These are phyloP conservation scores for Amblyopsis hoosieri DNA, from an alignment of 2,797 vertebrate species.

Conservation along the genomic window DNA sequence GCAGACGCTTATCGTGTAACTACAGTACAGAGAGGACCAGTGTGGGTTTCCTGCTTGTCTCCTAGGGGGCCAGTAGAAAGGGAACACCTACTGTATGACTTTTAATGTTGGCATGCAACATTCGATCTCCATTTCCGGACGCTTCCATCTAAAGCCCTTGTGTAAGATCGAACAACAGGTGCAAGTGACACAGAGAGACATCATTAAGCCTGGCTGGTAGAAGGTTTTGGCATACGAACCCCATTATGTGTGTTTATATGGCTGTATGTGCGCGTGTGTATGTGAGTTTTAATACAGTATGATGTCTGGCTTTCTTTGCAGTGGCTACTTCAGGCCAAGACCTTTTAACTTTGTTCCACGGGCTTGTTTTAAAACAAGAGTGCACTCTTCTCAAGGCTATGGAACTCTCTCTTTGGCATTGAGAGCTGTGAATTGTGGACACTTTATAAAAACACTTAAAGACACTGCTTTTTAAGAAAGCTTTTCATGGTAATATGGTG, in stretches of 20 bases:
- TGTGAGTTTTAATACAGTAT: slow-evolving; percentile 35
- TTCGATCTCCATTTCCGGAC: slow-evolving; percentile 56
- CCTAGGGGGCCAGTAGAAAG: slow-evolving; percentile 8
- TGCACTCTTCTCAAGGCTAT: too few relatives aligned
- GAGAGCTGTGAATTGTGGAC: too few relatives aligned
- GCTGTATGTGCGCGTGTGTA: slow-evolving; percentile 6
- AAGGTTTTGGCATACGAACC: slow-evolving; percentile 32
- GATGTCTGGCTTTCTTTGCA: background rate
- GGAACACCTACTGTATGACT: slow-evolving; percentile 24
- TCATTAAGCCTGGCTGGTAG: slow-evolving; percentile 39
- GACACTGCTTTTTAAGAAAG: too few relatives aligned
- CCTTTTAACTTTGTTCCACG: too few relatives aligned
- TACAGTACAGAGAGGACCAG: background rate
- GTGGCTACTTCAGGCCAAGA: too few relatives aligned
- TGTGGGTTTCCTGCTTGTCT: slow-evolving; percentile 12
- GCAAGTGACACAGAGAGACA: slow-evolving; percentile 51
- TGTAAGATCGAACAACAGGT: slow-evolving; percentile 69
- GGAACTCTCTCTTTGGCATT: too few relatives aligned
- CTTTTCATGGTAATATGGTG: too few relatives aligned
- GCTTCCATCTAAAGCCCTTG: slow-evolving; percentile 42
- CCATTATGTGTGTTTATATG: slow-evolving; percentile 34
- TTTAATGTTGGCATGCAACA: slow-evolving; percentile 39
- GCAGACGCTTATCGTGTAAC: too few relatives aligned
- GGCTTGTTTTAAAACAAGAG: too few relatives aligned
- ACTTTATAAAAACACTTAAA: too few relatives aligned